A percentile compares a stretch with the other conserved stretches of the same genome.
These are phyloP conservation scores for Melitaea cinxia DNA, from an alignment of 1,140 invertebrate species.

Conservation along the genomic window DNA sequence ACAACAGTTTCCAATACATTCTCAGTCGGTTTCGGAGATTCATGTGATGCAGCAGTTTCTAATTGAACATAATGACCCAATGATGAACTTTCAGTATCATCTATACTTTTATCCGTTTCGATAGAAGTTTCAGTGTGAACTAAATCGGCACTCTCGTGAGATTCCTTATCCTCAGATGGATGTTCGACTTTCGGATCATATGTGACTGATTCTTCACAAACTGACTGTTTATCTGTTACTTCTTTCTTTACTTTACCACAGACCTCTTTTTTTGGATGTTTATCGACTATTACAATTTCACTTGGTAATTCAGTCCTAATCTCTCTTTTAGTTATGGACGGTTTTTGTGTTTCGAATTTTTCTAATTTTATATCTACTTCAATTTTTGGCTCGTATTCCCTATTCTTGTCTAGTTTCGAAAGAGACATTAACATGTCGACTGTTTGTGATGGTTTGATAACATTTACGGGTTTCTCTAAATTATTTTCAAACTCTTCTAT, in stretches of 20 bases:
- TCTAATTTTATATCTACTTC: constrained; percentile 61
- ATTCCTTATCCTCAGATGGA: constrained; percentile 34
- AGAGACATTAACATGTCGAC: constrained; percentile 65
- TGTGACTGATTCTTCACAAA: constrained; percentile 42
- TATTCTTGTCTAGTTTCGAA: constrained; percentile 48
- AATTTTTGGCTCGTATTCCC: constrained; percentile 53
- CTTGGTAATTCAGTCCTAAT: constrained; percentile 55
- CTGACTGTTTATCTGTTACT: constrained; percentile 4
- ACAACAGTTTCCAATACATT: constrained; percentile 39
- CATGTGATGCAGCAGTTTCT: constrained; percentile 51
- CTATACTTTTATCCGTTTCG: constrained; percentile 60
- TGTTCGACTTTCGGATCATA: constrained; percentile 59
- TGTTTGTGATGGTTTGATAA: constrained; percentile 40
- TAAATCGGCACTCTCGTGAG: constrained; percentile 39
- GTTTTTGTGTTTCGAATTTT: constrained; percentile 43
- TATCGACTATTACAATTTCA: constrained; percentile 53
- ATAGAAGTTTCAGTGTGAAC: constrained; percentile 43
- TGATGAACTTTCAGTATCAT: constrained; percentile 68
- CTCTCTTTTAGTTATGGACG: constrained; percentile 62
- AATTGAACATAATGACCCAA: constrained; percentile 69
- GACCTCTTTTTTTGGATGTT: constrained; percentile 33
- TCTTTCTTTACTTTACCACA: constrained; percentile 29
- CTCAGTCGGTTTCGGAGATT: constrained; percentile 66
- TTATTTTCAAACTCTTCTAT: not conserved
- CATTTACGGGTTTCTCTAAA: not conserved